phyloP scores from a whole-genome alignment of 2,797 vertebrate species.

The Acanthopagrus latus region DNA sequence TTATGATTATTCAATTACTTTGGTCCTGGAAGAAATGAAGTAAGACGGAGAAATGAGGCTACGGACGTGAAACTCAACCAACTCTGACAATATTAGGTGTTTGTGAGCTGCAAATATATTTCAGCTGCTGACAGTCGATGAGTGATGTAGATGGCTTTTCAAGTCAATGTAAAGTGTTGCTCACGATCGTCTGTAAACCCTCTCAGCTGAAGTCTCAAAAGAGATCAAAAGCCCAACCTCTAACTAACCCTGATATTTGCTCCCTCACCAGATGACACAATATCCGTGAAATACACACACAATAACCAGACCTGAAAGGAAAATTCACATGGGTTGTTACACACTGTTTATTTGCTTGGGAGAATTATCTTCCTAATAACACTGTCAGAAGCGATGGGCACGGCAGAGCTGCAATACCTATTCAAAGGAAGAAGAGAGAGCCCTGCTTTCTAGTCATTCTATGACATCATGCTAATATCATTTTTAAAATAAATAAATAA shows the following conservation, averaged over 20 bases:
- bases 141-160: slow-evolving; percentile 25
- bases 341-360: slow-evolving; percentile 62
- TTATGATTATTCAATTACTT: slow-evolving; percentile 21
- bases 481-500: slow-evolving; percentile 13
- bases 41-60: slow-evolving; percentile 7
- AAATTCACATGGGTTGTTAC: slow-evolving; percentile 53
- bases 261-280: slow-evolving; percentile 67
- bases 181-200: slow-evolving; percentile 32
- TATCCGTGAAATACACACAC: slow-evolving; percentile 67
- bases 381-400: slow-evolving; percentile 55
- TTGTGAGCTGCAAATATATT: slow-evolving; percentile 22
- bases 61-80: slow-evolving; percentile 34
- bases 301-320: slow-evolving; percentile 67
- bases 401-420: slow-evolving; percentile 19
- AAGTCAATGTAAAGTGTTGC: slow-evolving; percentile 23
- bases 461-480: slow-evolving; percentile 69
- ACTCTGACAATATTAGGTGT: slow-evolving; percentile 23
- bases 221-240: slow-evolving; percentile 56
- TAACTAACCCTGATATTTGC: slow-evolving; percentile 54
- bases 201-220: slow-evolving; percentile 26
- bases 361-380: slow-evolving; percentile 71
- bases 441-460: slow-evolving; percentile 58
- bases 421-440: slow-evolving; percentile 46
- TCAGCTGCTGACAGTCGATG: not conserved
- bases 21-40: slow-evolving; percentile 29